A percentile compares a stretch with the other conserved stretches of the same genome.
Evolutionary conservation across 2,888 invertebrate species (phyloP).

Genomic region (Drosophila incognita): DNA sequence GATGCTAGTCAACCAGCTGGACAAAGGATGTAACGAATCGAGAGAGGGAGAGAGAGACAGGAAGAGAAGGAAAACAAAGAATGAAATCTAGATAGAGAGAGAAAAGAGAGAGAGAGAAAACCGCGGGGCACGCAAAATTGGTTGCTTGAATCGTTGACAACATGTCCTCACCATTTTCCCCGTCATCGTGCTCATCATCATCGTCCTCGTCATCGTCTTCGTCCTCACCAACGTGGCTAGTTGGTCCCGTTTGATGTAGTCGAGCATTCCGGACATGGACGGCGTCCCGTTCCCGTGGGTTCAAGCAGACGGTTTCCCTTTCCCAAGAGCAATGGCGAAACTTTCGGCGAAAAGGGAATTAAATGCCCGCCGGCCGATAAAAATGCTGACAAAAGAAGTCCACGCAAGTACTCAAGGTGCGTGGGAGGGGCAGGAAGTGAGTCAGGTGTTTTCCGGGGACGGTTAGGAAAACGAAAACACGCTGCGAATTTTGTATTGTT

Average conservation of each 20-base stretch:
- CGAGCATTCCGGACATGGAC: slow-evolving; percentile 43
- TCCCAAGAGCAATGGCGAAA: slow-evolving; percentile 60
- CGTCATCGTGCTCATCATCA: slow-evolving; percentile 36
- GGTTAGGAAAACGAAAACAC: slow-evolving; percentile 44
- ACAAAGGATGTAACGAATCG: slow-evolving; percentile 28
- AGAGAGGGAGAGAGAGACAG: background rate
- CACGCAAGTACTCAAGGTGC: background rate
- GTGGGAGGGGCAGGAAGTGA: background rate
- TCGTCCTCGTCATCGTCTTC: slow-evolving; percentile 6
- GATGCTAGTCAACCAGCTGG: slow-evolving; percentile 10
- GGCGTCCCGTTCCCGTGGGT: slow-evolving; percentile 31
- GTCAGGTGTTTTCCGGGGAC: slow-evolving; percentile 28
- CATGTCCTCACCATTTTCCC: slow-evolving; percentile 49
- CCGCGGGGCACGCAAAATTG: slow-evolving; percentile 51
- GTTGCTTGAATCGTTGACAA: slow-evolving; percentile 64
- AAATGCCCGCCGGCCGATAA: slow-evolving; percentile 56
- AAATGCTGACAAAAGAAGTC: slow-evolving; percentile 59
- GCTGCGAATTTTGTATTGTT: slow-evolving; percentile 63
- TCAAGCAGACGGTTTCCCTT: slow-evolving; percentile 49
- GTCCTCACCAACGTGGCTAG: slow-evolving; percentile 35
- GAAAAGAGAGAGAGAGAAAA: background rate
- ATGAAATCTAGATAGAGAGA: background rate
- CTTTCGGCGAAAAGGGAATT: slow-evolving; percentile 56
- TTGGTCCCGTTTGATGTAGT: slow-evolving; percentile 58
- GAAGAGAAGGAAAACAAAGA: background rate